These are phyloP conservation scores for Myathropa florea DNA, from an alignment of 2,888 invertebrate species.

Conservation along the genomic window DNA sequence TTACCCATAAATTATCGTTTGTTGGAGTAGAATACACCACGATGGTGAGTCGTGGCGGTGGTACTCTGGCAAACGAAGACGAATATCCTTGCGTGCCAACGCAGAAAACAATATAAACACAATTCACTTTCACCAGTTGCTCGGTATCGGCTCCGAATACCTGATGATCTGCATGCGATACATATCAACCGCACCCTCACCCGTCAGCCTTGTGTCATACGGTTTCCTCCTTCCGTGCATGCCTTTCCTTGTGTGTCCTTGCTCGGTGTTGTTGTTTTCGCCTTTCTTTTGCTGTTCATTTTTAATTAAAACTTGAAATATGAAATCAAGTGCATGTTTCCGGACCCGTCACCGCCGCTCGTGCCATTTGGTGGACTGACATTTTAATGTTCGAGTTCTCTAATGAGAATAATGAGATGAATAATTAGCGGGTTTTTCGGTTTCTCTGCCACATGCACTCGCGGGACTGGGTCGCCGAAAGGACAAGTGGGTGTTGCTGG, in stretches of 20 bases:
- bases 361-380: constrained; percentile 65
- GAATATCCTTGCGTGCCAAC: constrained; percentile 66
- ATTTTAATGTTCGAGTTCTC: constrained; percentile 38
- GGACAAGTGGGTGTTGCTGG: background rate
- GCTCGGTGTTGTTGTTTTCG: background rate
- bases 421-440: constrained; percentile 30
- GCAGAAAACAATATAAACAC: constrained; percentile 52
- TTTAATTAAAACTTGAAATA: constrained; percentile 66
- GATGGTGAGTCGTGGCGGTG: background rate
- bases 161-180: constrained; percentile 39
- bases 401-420: constrained; percentile 41
- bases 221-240: constrained; percentile 28
- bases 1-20: constrained; percentile 60
- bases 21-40: background rate
- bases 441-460: constrained; percentile 5
- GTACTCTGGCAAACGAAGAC: constrained; percentile 3
- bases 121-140: constrained; percentile 70
- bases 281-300: constrained; percentile 1
- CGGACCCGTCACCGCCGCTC: constrained; percentile 13
- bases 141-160: constrained; percentile 44
- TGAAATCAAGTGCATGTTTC: constrained; percentile 63
- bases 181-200: background rate
- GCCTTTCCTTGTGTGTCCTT: constrained; percentile 11
- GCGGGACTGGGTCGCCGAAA: background rate
- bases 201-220: background rate